Conservation (phyloP, 2,797 vertebrate genomes). For the Geotrypetes seraphini region DNA sequence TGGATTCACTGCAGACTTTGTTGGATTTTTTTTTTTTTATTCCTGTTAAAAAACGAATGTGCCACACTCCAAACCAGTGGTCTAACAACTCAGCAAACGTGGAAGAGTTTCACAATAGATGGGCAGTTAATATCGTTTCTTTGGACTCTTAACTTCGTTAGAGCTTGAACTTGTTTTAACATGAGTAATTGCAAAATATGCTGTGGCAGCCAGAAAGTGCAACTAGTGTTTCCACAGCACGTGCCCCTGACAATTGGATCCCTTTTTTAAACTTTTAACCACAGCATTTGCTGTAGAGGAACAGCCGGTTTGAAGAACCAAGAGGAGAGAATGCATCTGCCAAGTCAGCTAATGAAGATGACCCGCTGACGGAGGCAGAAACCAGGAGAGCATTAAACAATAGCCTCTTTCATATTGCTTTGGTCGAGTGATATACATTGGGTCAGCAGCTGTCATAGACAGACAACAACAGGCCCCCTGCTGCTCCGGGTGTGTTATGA, state of each 20-base stretch:
- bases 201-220: no score
- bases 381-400: conserved; percentile 3
- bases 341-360: conserved; percentile 16
- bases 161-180: no score
- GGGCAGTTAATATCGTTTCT: no score
- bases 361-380: neutral
- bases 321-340: conserved; percentile 2
- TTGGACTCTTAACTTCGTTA: no score
- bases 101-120: no score
- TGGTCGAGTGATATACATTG: neutral
- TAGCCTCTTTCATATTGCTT: neutral
- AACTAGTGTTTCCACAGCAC: no score
- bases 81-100: no score
- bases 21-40: no score
- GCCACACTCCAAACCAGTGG: no score
- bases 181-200: no score
- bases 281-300: conserved; percentile 28
- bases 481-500: neutral
- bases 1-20: no score
- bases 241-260: conserved; percentile 15
- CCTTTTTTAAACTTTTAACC: conserved; percentile 18
- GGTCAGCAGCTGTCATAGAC: conserved; percentile 28
- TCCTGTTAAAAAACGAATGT: no score
- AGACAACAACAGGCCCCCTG: conserved; percentile 1
- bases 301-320: conserved; percentile 26